A percentile compares a stretch with the other conserved stretches of the same genome.
Conservation (phyloP, 2,888 invertebrate species). For the Pseudanteris insignis region DNA sequence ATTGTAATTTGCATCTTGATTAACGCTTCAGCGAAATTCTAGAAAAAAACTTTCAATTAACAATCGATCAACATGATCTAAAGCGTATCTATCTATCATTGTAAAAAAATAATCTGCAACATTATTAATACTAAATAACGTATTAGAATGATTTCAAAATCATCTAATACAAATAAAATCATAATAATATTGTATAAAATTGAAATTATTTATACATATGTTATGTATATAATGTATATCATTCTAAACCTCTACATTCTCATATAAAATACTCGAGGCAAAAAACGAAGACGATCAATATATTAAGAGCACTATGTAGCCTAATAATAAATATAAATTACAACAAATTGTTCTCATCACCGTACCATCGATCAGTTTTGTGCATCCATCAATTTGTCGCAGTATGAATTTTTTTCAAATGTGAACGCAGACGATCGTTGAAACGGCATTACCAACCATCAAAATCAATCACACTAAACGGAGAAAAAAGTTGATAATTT, state of each 20-base stretch:
- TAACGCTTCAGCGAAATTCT: too few species aligned
- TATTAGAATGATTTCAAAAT: conserved; percentile 20
- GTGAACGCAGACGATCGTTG: conserved; percentile 18
- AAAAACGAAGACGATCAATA: conserved; percentile 27
- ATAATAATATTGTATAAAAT: conserved; percentile 14
- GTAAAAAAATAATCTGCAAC: conserved; percentile 30
- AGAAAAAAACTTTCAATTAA: conserved; percentile 22
- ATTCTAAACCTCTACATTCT: conserved; percentile 44
- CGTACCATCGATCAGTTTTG: conserved; percentile 25
- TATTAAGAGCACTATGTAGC: conserved; percentile 27
- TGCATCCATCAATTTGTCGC: conserved; percentile 26
- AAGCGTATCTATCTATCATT: conserved; percentile 40
- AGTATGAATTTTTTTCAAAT: too few species aligned
- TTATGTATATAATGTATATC: conserved; percentile 12
- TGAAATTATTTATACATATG: conserved; percentile 7
- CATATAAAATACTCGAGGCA: conserved; percentile 26
- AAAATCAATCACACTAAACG: conserved; percentile 40
- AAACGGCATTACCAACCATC: conserved; percentile 23
- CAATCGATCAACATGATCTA: conserved; percentile 35
- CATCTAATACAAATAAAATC: conserved; percentile 22
- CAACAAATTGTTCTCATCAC: conserved; percentile 21
- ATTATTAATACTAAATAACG: conserved; percentile 31
- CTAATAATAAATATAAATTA: conserved; percentile 30
- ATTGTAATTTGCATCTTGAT: too few species aligned
- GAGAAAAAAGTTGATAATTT: too few species aligned